Evolutionary conservation across 2,888 invertebrate genomes (phyloP).

Genomic region (Eremobia ochroleuca): DNA sequence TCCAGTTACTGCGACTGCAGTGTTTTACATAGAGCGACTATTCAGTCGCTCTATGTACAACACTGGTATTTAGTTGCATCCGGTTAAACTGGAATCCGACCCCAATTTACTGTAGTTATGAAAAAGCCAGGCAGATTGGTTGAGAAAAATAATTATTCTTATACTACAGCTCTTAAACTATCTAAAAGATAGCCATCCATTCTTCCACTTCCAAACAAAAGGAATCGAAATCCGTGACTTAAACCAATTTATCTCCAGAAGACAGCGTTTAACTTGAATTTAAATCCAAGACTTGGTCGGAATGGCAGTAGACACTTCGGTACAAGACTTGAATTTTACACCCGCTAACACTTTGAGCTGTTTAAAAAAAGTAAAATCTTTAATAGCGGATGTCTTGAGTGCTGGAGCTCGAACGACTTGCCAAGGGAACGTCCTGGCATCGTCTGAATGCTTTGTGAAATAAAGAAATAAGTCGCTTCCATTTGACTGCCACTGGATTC

Average conservation of each 20-base stretch:
- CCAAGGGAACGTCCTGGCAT: slow-evolving; percentile 65
- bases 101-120: background rate
- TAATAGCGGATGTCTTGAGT: slow-evolving; percentile 51
- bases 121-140: background rate
- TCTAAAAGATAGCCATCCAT: slow-evolving; percentile 33
- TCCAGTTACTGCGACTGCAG: no score
- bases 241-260: slow-evolving; percentile 60
- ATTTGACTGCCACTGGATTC: slow-evolving; percentile 54
- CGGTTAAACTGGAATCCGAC: background rate
- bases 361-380: slow-evolving; percentile 62
- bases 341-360: slow-evolving; percentile 57
- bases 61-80: background rate
- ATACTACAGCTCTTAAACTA: background rate
- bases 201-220: slow-evolving; percentile 25
- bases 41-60: background rate
- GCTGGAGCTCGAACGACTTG: slow-evolving; percentile 60
- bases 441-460: slow-evolving; percentile 55
- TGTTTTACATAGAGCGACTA: no score
- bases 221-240: slow-evolving; percentile 48
- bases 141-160: background rate
- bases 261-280: slow-evolving; percentile 62
- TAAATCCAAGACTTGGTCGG: slow-evolving; percentile 57
- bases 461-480: slow-evolving; percentile 66
- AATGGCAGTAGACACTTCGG: slow-evolving; percentile 50
- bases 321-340: slow-evolving; percentile 64